Percentiles rank a stretch among this genome's conserved stretches.
Evolutionary conservation across 2,113 vertebrate species (phyloP).

Genomic region (Epinephelus lanceolatus): DNA sequence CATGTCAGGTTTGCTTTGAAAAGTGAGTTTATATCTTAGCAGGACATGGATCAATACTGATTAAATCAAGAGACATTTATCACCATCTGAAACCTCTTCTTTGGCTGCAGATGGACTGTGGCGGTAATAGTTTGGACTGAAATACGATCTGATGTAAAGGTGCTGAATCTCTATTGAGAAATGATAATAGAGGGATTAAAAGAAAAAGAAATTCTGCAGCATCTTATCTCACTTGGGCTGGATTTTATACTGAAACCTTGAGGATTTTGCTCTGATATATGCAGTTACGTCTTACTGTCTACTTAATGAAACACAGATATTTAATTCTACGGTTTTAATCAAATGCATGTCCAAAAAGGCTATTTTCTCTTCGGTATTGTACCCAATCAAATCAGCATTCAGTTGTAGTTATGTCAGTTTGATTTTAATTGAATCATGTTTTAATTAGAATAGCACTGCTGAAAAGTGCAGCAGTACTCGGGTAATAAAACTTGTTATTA

Average conservation of each 20-base stretch:
- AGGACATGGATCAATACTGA: slow-evolving; percentile 11
- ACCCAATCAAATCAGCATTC: neutral
- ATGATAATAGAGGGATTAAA: neutral
- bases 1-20: slow-evolving; percentile 1
- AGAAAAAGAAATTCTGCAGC: neutral
- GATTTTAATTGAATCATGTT: neutral
- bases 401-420: neutral
- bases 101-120: neutral
- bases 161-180: neutral
- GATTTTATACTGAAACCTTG: neutral
- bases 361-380: neutral
- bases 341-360: neutral
- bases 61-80: slow-evolving; percentile 27
- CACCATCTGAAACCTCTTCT: neutral
- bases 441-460: neutral
- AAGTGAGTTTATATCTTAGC: neutral
- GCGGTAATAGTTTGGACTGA: neutral
- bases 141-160: neutral
- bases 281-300: neutral
- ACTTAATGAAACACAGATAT: neutral
- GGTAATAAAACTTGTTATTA: neutral
- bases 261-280: neutral
- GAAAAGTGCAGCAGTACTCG: too few species aligned
- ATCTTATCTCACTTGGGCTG: neutral
- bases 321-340: neutral